Base-by-base conservation (phyloP, 1,140 invertebrate species). In the Nautilus pompilius region DNA sequence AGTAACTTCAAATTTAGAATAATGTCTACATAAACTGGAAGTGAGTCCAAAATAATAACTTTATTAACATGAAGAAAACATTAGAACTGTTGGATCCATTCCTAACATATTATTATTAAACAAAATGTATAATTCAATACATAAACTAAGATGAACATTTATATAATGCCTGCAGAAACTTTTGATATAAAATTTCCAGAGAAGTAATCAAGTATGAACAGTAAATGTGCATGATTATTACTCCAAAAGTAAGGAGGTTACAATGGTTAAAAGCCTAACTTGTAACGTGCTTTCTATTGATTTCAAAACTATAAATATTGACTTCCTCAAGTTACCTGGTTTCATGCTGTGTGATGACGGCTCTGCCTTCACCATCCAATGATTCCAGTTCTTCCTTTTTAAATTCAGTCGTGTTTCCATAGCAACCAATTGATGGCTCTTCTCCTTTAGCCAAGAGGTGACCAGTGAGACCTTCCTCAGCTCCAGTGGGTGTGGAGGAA, bases 281-380 rank as follows among this genome's bases (percentile, higher is more conserved):
- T 57, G 24, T 8, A 32, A n/a, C n/a, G n/a, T n/a, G n/a, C n/a
- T n/a, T n/a, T n/a, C n/a, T n/a, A n/a, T n/a, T n/a, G n/a, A n/a
- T n/a, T n/a, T n/a, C n/a, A 17, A 22, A 17, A 13, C 2, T n/a
- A 59, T 22, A 41, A 5, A n/a, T 54, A 10, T 5, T 29, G 24
- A n/a, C n/a, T n/a, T n/a, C n/a, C n/a, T n/a, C n/a, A n/a, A 30
- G 3, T 58, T 60, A 85, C 79, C 76, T 77, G 26, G 85, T 76
- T 48, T 65, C 65, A 66, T 86, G 85, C 49, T 84, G 80, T 24
- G 86, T 87, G 8, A 86, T 80, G 6, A 87, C 74, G 58, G 79
- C 69, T 61, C 86, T 69, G n/a, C 86, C 86, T 73, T 87, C 85
- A 55, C 72, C 67, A 77, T 87, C 85, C 24, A 86, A 66, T 30